Percentiles rank a stretch among this genome's conserved stretches.
phyloP scores from a whole-genome alignment of 2,888 invertebrate species.

The Drosophila formosana region DNA sequence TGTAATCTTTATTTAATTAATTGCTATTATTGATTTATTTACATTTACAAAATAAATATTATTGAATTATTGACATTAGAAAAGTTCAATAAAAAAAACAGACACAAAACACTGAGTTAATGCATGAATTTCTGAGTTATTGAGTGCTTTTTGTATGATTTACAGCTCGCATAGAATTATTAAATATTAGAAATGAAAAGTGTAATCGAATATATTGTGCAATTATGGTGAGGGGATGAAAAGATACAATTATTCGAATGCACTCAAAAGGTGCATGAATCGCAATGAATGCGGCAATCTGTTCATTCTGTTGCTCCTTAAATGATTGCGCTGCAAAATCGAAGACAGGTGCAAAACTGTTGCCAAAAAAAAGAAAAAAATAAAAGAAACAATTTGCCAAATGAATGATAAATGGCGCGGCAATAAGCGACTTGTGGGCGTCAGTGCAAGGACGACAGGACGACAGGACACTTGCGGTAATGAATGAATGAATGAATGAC shows the following conservation, averaged over 20 bases:
- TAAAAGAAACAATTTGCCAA: slow-evolving; percentile 41
- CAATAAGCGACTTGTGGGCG: slow-evolving; percentile 31
- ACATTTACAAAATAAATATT: too few relatives aligned
- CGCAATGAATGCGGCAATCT: too few relatives aligned
- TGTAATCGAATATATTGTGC: too few relatives aligned
- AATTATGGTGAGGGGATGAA: too few relatives aligned
- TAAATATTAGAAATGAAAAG: too few relatives aligned
- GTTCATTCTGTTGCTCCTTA: background rate
- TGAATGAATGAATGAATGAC: slow-evolving; percentile 7
- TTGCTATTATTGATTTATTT: too few relatives aligned
- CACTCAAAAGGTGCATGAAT: too few relatives aligned
- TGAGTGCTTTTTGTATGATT: too few relatives aligned
- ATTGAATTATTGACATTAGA: too few relatives aligned
- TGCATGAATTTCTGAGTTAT: background rate
- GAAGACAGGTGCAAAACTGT: slow-evolving; percentile 51
- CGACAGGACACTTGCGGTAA: background rate
- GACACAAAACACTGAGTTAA: background rate
- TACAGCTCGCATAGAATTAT: too few relatives aligned
- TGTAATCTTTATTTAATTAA: too few relatives aligned
- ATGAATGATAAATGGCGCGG: slow-evolving; percentile 32
- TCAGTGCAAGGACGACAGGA: background rate
- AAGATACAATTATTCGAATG: too few relatives aligned
- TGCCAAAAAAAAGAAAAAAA: slow-evolving; percentile 10
- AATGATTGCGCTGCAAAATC: slow-evolving; percentile 30
- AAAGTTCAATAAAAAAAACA: background rate